Evolutionary conservation across 2,888 invertebrate genomes (phyloP).

Genomic region (Eilema sororculum): DNA sequence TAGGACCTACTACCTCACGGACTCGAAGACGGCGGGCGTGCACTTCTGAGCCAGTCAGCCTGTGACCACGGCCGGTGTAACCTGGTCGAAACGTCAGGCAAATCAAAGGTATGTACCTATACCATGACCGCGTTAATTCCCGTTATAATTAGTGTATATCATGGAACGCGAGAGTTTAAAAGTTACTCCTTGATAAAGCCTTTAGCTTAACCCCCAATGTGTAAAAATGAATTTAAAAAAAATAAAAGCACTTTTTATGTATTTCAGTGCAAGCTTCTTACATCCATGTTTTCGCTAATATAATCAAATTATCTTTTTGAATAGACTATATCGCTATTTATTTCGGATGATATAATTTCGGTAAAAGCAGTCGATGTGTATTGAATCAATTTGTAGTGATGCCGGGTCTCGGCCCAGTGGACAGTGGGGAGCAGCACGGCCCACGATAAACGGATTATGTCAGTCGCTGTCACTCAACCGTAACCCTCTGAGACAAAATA

Average conservation of each 20-base stretch:
- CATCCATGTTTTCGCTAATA: neutral
- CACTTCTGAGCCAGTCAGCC: too few species aligned
- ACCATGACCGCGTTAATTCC: too few species aligned
- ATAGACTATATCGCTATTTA: neutral
- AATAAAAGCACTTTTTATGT: neutral
- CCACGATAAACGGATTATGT: constrained; percentile 68
- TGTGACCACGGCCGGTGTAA: too few species aligned
- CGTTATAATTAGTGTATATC: too few species aligned
- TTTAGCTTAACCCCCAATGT: too few species aligned
- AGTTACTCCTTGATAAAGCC: too few species aligned
- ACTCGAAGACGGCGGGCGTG: too few species aligned
- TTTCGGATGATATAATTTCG: constrained; percentile 35
- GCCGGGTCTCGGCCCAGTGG: constrained; percentile 39
- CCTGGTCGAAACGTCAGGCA: too few species aligned
- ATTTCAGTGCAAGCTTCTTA: neutral
- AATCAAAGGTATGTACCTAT: too few species aligned
- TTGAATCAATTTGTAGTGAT: constrained; percentile 57
- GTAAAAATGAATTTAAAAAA: too few species aligned
- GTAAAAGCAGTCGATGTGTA: constrained; percentile 55
- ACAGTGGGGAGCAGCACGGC: constrained; percentile 43
- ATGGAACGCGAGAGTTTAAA: too few species aligned
- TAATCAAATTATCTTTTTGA: neutral
- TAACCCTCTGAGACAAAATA: constrained; percentile 43
- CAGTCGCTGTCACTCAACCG: constrained; percentile 56
- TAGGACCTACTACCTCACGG: too few species aligned